phyloP scores from a whole-genome alignment of 2,113 vertebrate species.

The Cyanoramphus novaezelandiae region DNA sequence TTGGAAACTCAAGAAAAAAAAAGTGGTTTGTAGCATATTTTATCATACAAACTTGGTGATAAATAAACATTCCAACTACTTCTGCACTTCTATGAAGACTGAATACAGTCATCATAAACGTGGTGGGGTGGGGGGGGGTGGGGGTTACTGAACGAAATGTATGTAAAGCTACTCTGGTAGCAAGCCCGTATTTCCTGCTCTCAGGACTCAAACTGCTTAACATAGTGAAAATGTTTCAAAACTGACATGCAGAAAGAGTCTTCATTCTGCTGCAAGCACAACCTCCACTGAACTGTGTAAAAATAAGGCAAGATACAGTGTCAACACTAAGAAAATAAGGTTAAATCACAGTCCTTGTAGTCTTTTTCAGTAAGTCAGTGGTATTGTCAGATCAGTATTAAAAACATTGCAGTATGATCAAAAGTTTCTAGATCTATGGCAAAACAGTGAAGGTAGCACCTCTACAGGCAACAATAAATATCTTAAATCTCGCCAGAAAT shows the following conservation, averaged over 20 bases:
- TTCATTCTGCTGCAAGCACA: background rate
- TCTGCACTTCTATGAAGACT: background rate
- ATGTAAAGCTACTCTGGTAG: background rate
- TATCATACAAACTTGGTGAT: background rate
- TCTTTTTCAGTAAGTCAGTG: background rate
- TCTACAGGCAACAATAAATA: background rate
- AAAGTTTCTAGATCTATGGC: background rate
- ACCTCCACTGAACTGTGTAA: background rate
- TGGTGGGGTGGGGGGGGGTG: background rate
- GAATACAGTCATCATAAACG: background rate
- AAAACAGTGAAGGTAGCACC: background rate
- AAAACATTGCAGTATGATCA: background rate
- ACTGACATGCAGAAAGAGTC: background rate
- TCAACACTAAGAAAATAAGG: background rate
- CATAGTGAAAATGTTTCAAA: constrained; percentile 8
- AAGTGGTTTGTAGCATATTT: background rate
- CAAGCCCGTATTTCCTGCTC: background rate
- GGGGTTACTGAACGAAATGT: background rate
- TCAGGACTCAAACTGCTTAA: background rate
- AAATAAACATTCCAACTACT: constrained; percentile 9
- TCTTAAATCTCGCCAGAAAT: background rate
- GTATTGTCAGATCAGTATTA: background rate
- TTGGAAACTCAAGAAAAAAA: background rate
- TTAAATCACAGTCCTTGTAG: background rate
- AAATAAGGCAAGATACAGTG: background rate